Base-by-base conservation (phyloP, 2,888 invertebrate species). In the Cyclophora punctaria region DNA sequence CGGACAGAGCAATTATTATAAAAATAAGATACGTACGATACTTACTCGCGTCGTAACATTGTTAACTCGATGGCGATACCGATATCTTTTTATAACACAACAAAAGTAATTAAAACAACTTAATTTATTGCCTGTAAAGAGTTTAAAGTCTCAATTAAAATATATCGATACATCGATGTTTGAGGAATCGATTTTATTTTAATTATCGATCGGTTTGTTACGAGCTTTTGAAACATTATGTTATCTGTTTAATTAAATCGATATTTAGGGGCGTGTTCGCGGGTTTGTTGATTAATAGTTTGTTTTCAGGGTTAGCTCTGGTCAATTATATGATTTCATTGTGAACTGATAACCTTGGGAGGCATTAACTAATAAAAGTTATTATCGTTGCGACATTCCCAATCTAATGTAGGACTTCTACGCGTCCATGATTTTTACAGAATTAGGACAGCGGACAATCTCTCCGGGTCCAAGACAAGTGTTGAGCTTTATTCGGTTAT, bases 41-140 rank as follows among this genome's bases (percentile, higher is more conserved):
- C 45, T 20, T 20, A 20, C 20, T 20, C 20, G 20, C 20, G 20
- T 20, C 20, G 35, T 47, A 47, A 43, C 46, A 41, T 6, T 43
- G 47, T 53, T 50, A 46, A 41, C 7, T 46, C 33, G 43, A 35
- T 33, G 7, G 33, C 3, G n/a, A 20, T 33, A 20, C 35, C 3
- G n/a, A 20, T 43, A 7, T 7, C 7, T 35, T 37, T 40, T 40
- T 45, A 35, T 45, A 34, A 48, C 43, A 49, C 49, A 52, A 55
- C 44, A 45, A 37, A 41, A 49, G 44, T 51, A 54, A 58, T 55
- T 57, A 59, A 59, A 59, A 56, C 43, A 47, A 44, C 34, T 45
- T 49, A 53, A 59, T 59, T 62, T 59, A 63, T 59, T 33, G 58
- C 47, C 48, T 51, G 53, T 53, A 52, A 20, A 52, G 33, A 51